Base-by-base conservation (phyloP, 2,888 invertebrate species). In the Ferdinandea cuprea region DNA sequence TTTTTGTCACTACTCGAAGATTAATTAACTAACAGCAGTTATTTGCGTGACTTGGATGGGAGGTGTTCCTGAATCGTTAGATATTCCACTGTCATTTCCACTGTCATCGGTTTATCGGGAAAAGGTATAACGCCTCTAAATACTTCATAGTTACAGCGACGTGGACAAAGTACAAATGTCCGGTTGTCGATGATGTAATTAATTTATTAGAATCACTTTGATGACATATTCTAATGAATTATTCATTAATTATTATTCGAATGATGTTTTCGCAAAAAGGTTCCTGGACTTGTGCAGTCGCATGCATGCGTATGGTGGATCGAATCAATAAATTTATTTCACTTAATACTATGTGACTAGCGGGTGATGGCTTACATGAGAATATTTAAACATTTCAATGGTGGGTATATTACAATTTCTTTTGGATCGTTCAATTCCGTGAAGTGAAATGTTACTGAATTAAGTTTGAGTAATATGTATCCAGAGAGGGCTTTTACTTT, bases 171-270 rank as follows among this genome's bases (percentile, higher is more conserved):
- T 71, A 65, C 58, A 74, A 50, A 81, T 54, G 77, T 81, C 71
- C 81, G 77, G 59, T 66, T 71, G 63, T 59, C 54, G 44, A 15
- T 76, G 52, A 61, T 59, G 77, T 77, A 81, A 81, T 77, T 81
- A 81, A 77, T 77, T 72, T 81, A 72, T 81, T 54, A 61, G 59
- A 66, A 61, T n/a, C 54, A 37, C 59, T 28, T 35, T 1, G 28
- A 35, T 56, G 81, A 61, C 71, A 72, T 54, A 54, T 76, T 77
- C 66, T 28, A 72, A 19, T 15, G 59, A 71, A 42, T 56, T 56
- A 66, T 61, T 71, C 65, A 81, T 81, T 66, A 66, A 65, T 81
- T 77, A 66, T 66, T 56, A 76, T 81, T 52, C 71, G 44, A 30
- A 40, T 46, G 69, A 66, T 54, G 66, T 66, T 13, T 30, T 21